Evolutionary conservation across 2,888 invertebrate genomes (phyloP).

Genomic region (Tipula unca): DNA sequence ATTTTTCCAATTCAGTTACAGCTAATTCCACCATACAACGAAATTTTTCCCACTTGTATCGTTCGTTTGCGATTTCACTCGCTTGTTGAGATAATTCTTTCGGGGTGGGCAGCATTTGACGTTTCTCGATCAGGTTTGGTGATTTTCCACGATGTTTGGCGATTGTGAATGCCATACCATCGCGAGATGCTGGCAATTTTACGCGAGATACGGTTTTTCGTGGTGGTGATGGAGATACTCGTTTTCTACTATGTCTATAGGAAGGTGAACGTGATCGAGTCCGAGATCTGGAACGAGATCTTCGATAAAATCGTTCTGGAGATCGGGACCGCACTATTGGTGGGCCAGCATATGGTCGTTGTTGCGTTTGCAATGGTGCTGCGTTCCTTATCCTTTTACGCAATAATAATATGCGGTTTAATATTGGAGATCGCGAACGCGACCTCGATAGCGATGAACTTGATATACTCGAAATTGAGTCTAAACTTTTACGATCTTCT

Average conservation of each 20-base stretch:
- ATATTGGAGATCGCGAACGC: neutral
- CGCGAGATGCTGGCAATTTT: neutral
- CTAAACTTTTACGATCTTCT: conserved; percentile 27
- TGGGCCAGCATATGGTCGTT: neutral
- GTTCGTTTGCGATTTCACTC: conserved; percentile 41
- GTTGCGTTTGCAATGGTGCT: neutral
- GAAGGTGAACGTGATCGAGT: neutral
- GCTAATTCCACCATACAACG: conserved; percentile 38
- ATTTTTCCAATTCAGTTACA: conserved; percentile 48
- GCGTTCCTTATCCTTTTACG: neutral
- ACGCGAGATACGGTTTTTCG: neutral
- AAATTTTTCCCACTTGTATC: conserved; percentile 46
- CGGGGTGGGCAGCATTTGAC: conserved; percentile 33
- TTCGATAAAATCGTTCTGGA: neutral
- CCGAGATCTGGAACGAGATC: neutral
- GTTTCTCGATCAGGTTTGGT: neutral
- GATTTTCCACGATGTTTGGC: neutral
- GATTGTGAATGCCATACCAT: neutral
- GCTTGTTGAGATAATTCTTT: conserved; percentile 38
- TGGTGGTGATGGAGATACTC: neutral
- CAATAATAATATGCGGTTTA: neutral
- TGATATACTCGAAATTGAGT: conserved; percentile 34
- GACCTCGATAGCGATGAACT: conserved; percentile 29
- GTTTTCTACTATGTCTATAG: neutral
- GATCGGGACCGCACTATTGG: neutral